Evolutionary conservation across 1,140 invertebrate genomes (phyloP).

Genomic region (Neodiprion virginianus): DNA sequence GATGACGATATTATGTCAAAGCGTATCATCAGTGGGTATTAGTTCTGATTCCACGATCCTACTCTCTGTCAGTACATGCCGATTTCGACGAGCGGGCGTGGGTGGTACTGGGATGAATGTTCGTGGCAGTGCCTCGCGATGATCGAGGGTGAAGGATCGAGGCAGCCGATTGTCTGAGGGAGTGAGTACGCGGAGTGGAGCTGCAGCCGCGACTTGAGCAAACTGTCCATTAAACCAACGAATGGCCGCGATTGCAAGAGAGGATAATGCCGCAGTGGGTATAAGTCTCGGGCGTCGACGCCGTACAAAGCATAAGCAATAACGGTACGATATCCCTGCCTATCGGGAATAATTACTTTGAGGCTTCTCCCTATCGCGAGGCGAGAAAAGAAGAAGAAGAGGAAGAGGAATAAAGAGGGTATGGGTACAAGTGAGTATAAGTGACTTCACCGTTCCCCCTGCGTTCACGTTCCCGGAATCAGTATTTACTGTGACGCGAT

Average conservation of each 20-base stretch:
- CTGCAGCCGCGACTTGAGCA: not conserved
- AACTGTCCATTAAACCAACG: conserved; percentile 4
- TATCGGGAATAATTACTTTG: conserved; percentile 5
- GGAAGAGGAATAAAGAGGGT: not conserved
- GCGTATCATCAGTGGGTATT: too few relatives aligned
- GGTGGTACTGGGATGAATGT: too few relatives aligned
- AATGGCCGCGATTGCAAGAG: conserved; percentile 4
- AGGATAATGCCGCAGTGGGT: not conserved
- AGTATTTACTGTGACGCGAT: conserved; percentile 7
- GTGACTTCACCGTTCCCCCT: not conserved
- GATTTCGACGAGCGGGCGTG: too few relatives aligned
- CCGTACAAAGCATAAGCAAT: not conserved
- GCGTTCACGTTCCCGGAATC: not conserved
- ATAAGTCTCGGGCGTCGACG: not conserved
- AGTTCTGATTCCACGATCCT: too few relatives aligned
- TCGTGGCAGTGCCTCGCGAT: too few relatives aligned
- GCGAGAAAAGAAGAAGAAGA: not conserved
- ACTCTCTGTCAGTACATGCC: too few relatives aligned
- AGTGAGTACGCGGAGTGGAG: too few relatives aligned
- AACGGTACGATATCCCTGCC: not conserved
- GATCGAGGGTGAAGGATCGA: too few relatives aligned
- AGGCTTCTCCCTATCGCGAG: not conserved
- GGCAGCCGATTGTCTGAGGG: too few relatives aligned
- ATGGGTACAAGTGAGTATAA: not conserved
- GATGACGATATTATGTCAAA: too few relatives aligned